Percentiles rank a stretch among this genome's conserved stretches.
Evolutionary conservation across 92 coral and sea anemone species (phyloP).

Genomic region (Porites lobata): DNA sequence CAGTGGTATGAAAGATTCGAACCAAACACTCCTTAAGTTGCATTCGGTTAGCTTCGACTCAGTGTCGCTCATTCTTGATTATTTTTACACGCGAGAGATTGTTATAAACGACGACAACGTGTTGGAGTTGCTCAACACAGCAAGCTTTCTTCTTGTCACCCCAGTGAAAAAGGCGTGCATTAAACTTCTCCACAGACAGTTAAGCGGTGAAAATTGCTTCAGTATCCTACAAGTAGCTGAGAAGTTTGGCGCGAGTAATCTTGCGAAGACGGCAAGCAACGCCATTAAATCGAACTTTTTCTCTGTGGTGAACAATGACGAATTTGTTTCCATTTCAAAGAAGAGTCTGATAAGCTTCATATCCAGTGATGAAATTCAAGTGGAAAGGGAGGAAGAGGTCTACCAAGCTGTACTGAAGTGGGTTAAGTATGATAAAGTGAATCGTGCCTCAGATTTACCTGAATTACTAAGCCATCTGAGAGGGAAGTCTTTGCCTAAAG

Average conservation of each 20-base stretch:
- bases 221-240: conserved; percentile 41
- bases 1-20: conserved; percentile 88
- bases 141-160: too few species aligned
- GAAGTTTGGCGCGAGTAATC: conserved; percentile 66
- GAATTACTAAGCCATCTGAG: conserved; percentile 52
- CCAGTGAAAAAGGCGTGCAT: too few species aligned
- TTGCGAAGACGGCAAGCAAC: conserved; percentile 51
- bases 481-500: conserved; percentile 50
- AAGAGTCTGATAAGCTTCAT: too few species aligned
- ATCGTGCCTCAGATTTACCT: conserved; percentile 50
- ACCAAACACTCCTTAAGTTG: background rate
- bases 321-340: too few species aligned
- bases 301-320: conserved; percentile 24
- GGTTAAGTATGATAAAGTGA: conserved; percentile 61
- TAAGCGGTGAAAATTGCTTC: conserved; percentile 66
- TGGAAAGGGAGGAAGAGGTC: too few species aligned
- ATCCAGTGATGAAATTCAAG: too few species aligned
- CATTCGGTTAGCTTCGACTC: too few species aligned
- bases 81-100: too few species aligned
- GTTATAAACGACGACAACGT: too few species aligned
- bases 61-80: too few species aligned
- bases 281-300: conserved; percentile 72
- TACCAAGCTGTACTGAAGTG: conserved; percentile 60
- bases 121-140: too few species aligned
- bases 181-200: conserved; percentile 41